Percentiles rank a stretch among this genome's conserved stretches.
Conservation (phyloP, 2,888 invertebrate species). For the Ichneumoninae sp. region DNA sequence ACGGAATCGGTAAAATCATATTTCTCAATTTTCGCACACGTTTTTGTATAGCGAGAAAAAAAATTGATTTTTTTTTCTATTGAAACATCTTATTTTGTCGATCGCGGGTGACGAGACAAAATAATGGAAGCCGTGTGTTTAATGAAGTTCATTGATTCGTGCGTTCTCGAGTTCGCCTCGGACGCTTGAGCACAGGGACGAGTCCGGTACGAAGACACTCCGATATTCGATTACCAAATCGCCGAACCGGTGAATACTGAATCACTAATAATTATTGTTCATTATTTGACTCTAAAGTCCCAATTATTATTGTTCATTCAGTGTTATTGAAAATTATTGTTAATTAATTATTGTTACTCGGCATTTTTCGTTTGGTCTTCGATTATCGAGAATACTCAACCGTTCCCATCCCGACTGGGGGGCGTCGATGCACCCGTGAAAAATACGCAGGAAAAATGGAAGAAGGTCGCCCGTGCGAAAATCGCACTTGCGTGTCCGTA, state of each 20-base stretch:
- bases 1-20: slow-evolving; percentile 6
- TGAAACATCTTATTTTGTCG: not conserved
- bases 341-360: slow-evolving; percentile 3
- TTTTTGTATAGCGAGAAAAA: not conserved
- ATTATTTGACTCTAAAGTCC: not conserved
- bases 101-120: not conserved
- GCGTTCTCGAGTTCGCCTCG: not conserved
- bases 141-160: not conserved
- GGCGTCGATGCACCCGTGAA: not conserved
- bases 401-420: not conserved
- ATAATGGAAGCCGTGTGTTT: slow-evolving; percentile 1
- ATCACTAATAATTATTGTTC: not conserved
- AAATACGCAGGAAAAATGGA: not conserved
- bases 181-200: not conserved
- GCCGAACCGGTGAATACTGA: slow-evolving; percentile 3
- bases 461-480: not conserved
- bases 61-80: not conserved
- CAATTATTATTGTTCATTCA: slow-evolving; percentile 2
- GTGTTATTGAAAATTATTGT: slow-evolving; percentile 6
- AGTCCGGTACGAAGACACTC: not conserved
- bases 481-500: not conserved
- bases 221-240: not conserved
- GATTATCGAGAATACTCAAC: not conserved
- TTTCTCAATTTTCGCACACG: not conserved
- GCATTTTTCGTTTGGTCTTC: not conserved